phyloP scores from a whole-genome alignment of 1,140 invertebrate genomes.

The Drosophila nebulosa region DNA sequence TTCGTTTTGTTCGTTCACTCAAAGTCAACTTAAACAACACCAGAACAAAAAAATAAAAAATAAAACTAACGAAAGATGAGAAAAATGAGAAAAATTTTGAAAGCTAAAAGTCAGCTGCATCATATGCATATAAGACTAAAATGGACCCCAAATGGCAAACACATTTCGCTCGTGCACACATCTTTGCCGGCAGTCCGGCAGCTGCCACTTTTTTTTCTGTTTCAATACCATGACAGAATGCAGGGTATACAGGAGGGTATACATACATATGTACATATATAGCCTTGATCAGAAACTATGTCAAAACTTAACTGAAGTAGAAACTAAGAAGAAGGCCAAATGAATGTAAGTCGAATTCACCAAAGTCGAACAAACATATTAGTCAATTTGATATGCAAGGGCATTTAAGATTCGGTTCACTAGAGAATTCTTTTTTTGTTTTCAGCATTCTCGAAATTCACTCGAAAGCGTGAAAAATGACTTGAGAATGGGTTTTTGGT shows the following conservation, averaged over 20 bases:
- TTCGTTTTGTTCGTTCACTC: constrained; percentile 24
- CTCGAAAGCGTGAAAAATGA: constrained; percentile 66
- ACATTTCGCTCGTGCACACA: neutral
- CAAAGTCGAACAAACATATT: too few relatives aligned
- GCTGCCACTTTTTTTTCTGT: constrained; percentile 17
- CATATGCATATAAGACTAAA: constrained; percentile 25
- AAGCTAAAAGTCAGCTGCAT: constrained; percentile 21
- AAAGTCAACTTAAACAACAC: constrained; percentile 66
- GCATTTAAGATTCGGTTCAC: neutral
- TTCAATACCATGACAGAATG: neutral
- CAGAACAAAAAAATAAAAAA: neutral
- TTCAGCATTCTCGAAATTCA: constrained; percentile 37
- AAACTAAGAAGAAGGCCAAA: too few relatives aligned
- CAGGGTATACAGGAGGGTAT: neutral
- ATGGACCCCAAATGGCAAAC: neutral
- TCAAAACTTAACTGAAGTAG: too few relatives aligned
- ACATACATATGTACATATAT: too few relatives aligned
- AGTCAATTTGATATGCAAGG: neutral
- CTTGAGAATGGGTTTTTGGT: constrained; percentile 33
- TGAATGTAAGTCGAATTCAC: too few relatives aligned
- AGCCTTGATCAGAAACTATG: neutral
- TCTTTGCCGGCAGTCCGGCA: neutral
- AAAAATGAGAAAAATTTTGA: constrained; percentile 7
- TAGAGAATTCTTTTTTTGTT: neutral
- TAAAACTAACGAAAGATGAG: constrained; percentile 11